Evolutionary conservation across 2,888 invertebrate genomes (phyloP), one percentile per base, ranked within the genome.

Genomic region (Graphium colonna): DNA sequence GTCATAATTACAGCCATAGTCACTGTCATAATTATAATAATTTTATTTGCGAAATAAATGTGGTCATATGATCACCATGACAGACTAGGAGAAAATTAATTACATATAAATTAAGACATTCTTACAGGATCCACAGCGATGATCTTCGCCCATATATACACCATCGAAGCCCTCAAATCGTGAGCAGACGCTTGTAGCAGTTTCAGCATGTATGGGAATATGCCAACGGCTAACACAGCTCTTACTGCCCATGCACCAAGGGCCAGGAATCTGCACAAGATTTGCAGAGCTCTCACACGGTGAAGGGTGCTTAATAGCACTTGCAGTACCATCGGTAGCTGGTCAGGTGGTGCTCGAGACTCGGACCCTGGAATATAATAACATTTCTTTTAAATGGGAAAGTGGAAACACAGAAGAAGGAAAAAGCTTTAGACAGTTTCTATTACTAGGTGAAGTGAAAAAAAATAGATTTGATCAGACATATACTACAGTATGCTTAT

Each of bases 61-160:
- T n/a, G n/a, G n/a, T n/a, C n/a, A n/a, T n/a, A n/a, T n/a, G n/a
- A n/a, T n/a, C n/a, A n/a, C n/a, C n/a, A n/a, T n/a, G n/a, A n/a
- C n/a, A n/a, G n/a, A n/a, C n/a, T n/a, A n/a, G n/a, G n/a, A n/a
- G n/a, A n/a, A n/a, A n/a, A n/a, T n/a, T n/a, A n/a, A n/a, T n/a
- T n/a, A n/a, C n/a, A n/a, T n/a, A n/a, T n/a, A n/a, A n/a, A n/a
- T n/a, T n/a, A n/a, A n/a, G n/a, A n/a, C n/a, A n/a, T n/a, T n/a
- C 93, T 92, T 72, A 96, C 97, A 77, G 94, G 95, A 79, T 99
- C 99, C 3, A 98, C 97, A 26, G 98, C 98, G 54, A 99, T 90
- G 68, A 99, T 98, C 90, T 98, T 98, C 13, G 99, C 98, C 99
- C 99, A 99, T 66, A 99, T 98, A 81, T 98, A 98, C 41, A 99